Conservation (phyloP, 2,113 vertebrate genomes). For the Tapirus terrestris region DNA sequence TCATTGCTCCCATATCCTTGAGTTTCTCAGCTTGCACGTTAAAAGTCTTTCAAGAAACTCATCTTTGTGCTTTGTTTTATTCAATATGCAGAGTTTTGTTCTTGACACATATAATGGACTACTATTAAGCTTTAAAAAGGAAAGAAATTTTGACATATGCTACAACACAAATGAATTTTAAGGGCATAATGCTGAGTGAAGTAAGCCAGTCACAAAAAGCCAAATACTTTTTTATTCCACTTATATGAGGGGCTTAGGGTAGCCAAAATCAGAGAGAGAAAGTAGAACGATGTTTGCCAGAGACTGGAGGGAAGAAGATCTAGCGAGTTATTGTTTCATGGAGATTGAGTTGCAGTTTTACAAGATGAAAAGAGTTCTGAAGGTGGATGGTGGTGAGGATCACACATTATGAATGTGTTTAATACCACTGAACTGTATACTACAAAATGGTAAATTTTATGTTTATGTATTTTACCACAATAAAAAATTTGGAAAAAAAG, state of each 20-base stretch:
- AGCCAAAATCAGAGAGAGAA: not conserved
- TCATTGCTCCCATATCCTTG: not conserved
- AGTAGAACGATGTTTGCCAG: no score
- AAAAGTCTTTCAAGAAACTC: not conserved
- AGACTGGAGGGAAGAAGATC: not conserved
- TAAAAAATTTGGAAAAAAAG: not conserved
- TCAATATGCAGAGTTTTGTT: no score
- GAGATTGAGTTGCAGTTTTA: no score
- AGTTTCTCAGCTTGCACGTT: accelerated
- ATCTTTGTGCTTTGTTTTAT: not conserved
- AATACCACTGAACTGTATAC: not conserved
- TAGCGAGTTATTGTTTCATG: no score
- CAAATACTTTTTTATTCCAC: no score
- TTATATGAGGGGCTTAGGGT: accelerated
- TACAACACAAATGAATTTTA: not conserved
- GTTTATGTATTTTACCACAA: not conserved
- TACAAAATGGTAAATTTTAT: not conserved
- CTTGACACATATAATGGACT: no score
- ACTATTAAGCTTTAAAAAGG: not conserved
- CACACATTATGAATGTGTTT: not conserved
- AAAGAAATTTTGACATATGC: not conserved
- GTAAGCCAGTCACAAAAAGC: not conserved
- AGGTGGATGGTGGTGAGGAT: not conserved
- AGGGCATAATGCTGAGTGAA: not conserved
- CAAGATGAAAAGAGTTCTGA: not conserved